phyloP scores from a whole-genome alignment of 2,888 invertebrate species.

The Pseudeuparius sepicola region DNA sequence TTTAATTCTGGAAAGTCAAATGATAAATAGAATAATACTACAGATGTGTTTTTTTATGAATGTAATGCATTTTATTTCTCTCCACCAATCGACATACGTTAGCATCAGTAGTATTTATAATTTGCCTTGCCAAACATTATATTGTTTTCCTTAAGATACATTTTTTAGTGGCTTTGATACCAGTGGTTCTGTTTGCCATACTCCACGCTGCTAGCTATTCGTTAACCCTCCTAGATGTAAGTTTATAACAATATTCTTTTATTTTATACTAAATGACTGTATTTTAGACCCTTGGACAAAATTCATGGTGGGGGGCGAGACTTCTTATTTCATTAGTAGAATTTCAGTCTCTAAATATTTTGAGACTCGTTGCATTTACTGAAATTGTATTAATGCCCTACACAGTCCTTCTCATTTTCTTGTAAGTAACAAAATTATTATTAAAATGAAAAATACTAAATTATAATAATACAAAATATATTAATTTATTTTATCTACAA shows the following conservation, averaged over 20 bases:
- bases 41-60: no score
- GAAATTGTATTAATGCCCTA: slow-evolving; percentile 91
- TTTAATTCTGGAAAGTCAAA: no score
- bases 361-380: slow-evolving; percentile 82
- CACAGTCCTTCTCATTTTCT: slow-evolving; percentile 66
- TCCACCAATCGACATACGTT: no score
- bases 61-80: no score
- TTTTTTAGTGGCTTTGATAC: slow-evolving; percentile 72
- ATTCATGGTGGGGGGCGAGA: slow-evolving; percentile 81
- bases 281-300: slow-evolving; percentile 79
- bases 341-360: slow-evolving; percentile 80
- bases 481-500: no score
- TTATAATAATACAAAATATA: no score
- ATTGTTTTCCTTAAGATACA: slow-evolving; percentile 16
- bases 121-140: no score
- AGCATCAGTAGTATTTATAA: no score
- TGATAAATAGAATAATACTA: no score
- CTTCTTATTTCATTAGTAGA: slow-evolving; percentile 80
- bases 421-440: slow-evolving; percentile 58
- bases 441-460: no score
- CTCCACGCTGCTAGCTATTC: slow-evolving; percentile 91
- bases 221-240: slow-evolving; percentile 81
- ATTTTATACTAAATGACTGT: slow-evolving; percentile 7
- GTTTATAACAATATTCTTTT: slow-evolving; percentile 39
- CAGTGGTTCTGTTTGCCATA: slow-evolving; percentile 83